phyloP scores from a whole-genome alignment of 2,113 vertebrate genomes.

The Platycercus adscitus region DNA sequence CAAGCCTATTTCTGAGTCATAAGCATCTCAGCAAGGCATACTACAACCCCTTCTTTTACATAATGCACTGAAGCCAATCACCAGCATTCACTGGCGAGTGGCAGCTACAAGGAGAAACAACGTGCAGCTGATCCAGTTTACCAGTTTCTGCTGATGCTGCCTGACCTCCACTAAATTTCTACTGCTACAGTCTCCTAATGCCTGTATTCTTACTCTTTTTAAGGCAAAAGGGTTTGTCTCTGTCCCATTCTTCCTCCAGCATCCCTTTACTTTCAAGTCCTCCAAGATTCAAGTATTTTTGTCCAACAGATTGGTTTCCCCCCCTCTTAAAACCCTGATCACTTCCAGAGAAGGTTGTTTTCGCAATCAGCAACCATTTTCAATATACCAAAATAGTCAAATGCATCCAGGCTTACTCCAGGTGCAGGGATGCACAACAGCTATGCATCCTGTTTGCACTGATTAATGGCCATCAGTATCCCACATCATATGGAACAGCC shows the following conservation, averaged over 20 bases:
- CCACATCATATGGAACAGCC: background rate
- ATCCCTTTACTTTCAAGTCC: background rate
- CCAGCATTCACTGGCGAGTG: background rate
- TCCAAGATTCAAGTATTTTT: background rate
- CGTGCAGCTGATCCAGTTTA: background rate
- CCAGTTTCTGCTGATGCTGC: background rate
- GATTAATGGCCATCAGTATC: background rate
- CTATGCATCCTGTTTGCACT: background rate
- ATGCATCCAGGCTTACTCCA: background rate
- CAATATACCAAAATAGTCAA: rapidly evolving
- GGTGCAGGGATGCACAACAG: background rate
- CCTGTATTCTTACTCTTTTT: background rate
- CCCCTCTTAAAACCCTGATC: background rate
- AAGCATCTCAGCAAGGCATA: background rate
- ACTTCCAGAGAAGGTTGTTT: background rate
- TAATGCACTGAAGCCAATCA: background rate
- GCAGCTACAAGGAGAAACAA: background rate
- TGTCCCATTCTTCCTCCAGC: background rate
- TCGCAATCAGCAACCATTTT: background rate
- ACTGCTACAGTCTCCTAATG: no score
- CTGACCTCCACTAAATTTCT: background rate
- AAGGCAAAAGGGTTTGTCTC: background rate
- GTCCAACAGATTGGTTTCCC: rapidly evolving
- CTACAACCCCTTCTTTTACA: background rate
- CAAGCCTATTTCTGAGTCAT: background rate